A percentile compares a stretch with the other conserved stretches of the same genome.
Evolutionary conservation across 2,113 vertebrate genomes (phyloP).

Genomic region (Apteryx owenii): DNA sequence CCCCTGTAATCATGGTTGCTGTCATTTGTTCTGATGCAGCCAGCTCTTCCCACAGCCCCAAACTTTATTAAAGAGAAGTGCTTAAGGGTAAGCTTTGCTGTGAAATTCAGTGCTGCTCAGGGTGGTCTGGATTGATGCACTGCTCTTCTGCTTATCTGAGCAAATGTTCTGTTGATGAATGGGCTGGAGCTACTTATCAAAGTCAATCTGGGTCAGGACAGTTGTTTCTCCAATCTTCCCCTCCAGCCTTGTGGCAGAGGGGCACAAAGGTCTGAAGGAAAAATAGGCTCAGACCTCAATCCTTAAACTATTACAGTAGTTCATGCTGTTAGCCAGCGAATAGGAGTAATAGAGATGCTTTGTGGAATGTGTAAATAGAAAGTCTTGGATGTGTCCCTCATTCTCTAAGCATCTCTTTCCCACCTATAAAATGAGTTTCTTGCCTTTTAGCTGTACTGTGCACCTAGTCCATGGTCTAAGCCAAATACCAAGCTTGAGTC

Average conservation of each 20-base stretch:
- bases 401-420: neutral
- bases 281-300: neutral
- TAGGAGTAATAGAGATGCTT: neutral
- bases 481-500: too few species aligned
- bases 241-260: neutral
- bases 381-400: neutral
- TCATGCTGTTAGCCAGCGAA: constrained; percentile 18
- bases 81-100: neutral
- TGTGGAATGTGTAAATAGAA: neutral
- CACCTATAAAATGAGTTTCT: accelerated
- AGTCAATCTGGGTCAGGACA: neutral
- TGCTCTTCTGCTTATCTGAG: neutral
- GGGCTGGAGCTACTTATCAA: neutral
- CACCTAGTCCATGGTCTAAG: too few species aligned
- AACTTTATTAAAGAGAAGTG: neutral
- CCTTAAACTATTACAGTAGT: neutral
- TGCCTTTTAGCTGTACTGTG: too few species aligned
- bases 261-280: neutral
- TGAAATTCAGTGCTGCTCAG: neutral
- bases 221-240: neutral
- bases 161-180: neutral
- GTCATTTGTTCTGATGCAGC: neutral
- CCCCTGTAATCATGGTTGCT: neutral
- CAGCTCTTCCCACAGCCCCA: neutral
- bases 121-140: neutral